Base-by-base conservation (phyloP, 1,140 invertebrate species). In the Araneus ventricosus region DNA sequence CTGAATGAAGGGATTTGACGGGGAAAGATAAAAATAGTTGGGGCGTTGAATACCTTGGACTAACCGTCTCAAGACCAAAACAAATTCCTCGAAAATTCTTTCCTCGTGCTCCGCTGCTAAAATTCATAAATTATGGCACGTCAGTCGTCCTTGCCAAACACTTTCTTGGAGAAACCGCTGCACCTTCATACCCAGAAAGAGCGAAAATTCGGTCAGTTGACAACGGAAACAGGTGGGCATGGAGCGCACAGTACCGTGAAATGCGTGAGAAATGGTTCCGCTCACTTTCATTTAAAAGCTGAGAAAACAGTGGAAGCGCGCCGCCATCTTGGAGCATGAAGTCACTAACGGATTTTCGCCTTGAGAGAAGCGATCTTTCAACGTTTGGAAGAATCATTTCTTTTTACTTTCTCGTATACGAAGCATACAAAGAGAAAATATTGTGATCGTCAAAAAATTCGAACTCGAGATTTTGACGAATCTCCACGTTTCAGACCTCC, bases 191-290 rank as follows among this genome's bases (percentile, higher is more conserved):
- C 75, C 75, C 14, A 80, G 37, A 41, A 52, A 41, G 39, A 17
- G 41, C 34, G 6, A 45, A 45, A 82, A 37, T 45, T 82, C 27
- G 80, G 80, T 24, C 37, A 45, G n/a, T 45, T 14, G n/a, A 45
- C 20, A 86, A 70, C 61, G 86, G 86, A 88, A 88, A 45, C 86
- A 88, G 86, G 86, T 88, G 86, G 37, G 59, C 17, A 10, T 10
- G 24, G 24, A 87, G 27, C 14, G 20, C 86, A n/a, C 4, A 45
- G 17, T 8, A 70, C n/a, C 86, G 61, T 88, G 86, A 88, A 88
- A 67, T 70, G 70, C 37, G 34, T 70, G 86, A 22, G 86, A 88
- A 88, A 70, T n/a, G 10, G 17, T 82, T 82, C 39, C 80, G n/a
- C 24, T 41, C 80, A 6, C 5, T 20, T 34, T 34, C 4, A 22